Evolutionary conservation across 1,140 invertebrate genomes (phyloP), one percentile per base, ranked within the genome.

Genomic region (Aphaenogaster rudis): DNA sequence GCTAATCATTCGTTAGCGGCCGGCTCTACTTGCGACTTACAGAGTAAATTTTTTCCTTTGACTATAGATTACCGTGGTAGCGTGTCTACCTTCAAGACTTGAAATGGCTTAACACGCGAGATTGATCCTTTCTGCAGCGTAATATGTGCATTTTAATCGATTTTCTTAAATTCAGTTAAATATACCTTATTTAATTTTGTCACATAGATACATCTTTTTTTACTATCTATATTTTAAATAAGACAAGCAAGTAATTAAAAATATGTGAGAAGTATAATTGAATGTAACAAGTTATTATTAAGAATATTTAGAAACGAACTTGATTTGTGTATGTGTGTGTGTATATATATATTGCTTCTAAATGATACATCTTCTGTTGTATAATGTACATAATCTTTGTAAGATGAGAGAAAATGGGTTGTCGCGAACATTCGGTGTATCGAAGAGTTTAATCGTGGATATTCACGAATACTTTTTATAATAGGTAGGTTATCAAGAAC

Each of bases 401-500:
- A 36, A 21, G 11, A 42, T 1, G n/a, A 21, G 1, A 15, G n/a
- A 8, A 59, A 42, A 77, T 13, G 11, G 6, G n/a, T 33, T 21
- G n/a, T 39, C 13, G 13, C 4, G 13, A 48, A 66, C 28, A n/a
- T 7, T 36, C 1, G 7, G 5, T 33, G 13, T 48, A 76, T 88
- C 76, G 81, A 48, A 54, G 39, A 7, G 2, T 61, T 61, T 48
- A 57, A 81, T 3, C 54, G 36, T 76, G 48, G 15, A 13, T 42
- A 42, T 86, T 42, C 61, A 28, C 74, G 39, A 42, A 69, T 67
- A 88, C 86, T 88, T 89, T 88, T 89, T 66, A 86, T 86, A 88
- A 76, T 42, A 61, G 74, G 33, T 61, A 13, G 45, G 39, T 88
- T 89, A 89, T 90, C 77, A 45, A 21, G 71, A 21, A 50, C 72